These are phyloP conservation scores for Tinea pellionella DNA, from an alignment of 2,888 invertebrate species.

Conservation along the genomic window DNA sequence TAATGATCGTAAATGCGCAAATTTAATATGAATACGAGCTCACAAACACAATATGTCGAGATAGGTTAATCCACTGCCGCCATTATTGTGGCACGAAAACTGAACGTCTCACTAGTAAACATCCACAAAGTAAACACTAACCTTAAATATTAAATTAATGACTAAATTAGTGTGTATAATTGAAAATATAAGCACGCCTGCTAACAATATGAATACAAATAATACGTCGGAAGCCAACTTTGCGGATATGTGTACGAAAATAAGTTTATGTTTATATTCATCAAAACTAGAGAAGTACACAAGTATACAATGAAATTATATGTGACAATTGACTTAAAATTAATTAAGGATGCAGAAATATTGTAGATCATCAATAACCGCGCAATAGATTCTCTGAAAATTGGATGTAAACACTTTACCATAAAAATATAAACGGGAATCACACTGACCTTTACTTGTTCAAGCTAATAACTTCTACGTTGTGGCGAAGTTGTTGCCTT, in stretches of 20 bases:
- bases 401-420: conserved; percentile 81
- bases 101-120: conserved; percentile 60
- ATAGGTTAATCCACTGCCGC: conserved; percentile 69
- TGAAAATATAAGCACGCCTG: conserved; percentile 31
- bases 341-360: background rate
- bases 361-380: conserved; percentile 44
- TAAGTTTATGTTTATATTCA: conserved; percentile 49
- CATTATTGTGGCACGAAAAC: conserved; percentile 66
- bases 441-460: conserved; percentile 49
- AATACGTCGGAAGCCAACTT: background rate
- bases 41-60: conserved; percentile 26
- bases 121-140: conserved; percentile 63
- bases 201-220: conserved; percentile 53
- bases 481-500: conserved; percentile 52
- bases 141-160: conserved; percentile 26
- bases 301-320: background rate
- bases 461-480: conserved; percentile 45
- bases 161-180: conserved; percentile 23
- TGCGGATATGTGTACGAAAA: conserved; percentile 43
- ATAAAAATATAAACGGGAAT: conserved; percentile 40
- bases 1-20: background rate
- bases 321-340: background rate
- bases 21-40: conserved; percentile 32
- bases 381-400: conserved; percentile 65
- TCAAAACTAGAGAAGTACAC: background rate